Conservation (phyloP, 2,797 vertebrate species). For the Arctocebus calabarensis region DNA sequence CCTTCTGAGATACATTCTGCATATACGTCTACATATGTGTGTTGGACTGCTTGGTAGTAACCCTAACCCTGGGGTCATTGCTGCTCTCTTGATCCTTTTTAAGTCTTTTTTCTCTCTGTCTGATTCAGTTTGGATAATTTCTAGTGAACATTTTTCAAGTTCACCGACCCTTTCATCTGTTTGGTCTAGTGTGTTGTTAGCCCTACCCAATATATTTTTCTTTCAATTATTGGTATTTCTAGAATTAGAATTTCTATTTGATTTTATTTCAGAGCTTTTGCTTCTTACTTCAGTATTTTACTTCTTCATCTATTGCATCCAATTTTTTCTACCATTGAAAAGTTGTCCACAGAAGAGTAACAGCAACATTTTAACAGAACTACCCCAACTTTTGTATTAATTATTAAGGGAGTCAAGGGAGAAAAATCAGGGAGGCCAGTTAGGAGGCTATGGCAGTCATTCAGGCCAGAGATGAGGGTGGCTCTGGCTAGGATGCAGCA, state of each 20-base stretch:
- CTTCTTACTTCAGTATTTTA: not conserved
- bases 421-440: not conserved
- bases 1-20: not conserved
- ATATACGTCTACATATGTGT: not conserved
- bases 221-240: not conserved
- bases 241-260: not conserved
- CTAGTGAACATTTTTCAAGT: not conserved
- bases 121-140: not conserved
- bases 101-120: not conserved
- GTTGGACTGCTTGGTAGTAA: not conserved
- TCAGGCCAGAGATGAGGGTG: not conserved
- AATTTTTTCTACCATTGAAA: not conserved
- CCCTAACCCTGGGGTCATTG: not conserved
- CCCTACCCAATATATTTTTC: not conserved
- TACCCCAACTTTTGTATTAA: not conserved
- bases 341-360: not conserved
- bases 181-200: not conserved
- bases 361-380: not conserved
- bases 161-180: not conserved
- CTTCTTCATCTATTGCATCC: not conserved
- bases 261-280: not conserved
- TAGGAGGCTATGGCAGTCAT: not conserved
- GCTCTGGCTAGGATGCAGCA: not conserved
- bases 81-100: not conserved
- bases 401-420: not conserved